Evolutionary conservation across 2,113 vertebrate genomes (phyloP).

Genomic region (Varanus komodoensis): DNA sequence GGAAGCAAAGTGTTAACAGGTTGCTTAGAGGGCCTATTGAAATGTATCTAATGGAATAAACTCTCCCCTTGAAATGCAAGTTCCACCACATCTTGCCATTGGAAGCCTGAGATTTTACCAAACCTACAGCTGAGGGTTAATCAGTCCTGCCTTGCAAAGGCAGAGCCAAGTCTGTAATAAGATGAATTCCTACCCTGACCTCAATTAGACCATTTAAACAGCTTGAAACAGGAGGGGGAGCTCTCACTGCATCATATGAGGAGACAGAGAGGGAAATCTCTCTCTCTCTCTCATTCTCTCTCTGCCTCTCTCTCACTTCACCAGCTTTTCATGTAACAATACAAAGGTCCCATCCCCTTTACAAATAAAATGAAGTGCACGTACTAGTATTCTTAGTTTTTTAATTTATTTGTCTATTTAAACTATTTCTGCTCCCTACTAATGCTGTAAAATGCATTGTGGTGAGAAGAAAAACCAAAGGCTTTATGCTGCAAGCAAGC

Average conservation of each 20-base stretch:
- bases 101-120: background rate
- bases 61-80: background rate
- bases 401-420: no score
- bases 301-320: no score
- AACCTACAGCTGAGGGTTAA: background rate
- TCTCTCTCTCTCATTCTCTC: no score
- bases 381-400: background rate
- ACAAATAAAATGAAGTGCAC: background rate
- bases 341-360: background rate
- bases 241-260: constrained; percentile 19
- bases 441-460: background rate
- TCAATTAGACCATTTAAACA: constrained; percentile 18
- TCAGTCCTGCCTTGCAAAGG: background rate
- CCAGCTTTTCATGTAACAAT: no score
- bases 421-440: background rate
- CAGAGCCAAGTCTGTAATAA: background rate
- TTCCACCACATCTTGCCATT: background rate
- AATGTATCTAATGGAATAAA: background rate
- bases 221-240: constrained; percentile 29
- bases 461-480: background rate
- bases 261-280: background rate
- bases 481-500: no score
- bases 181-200: constrained; percentile 11
- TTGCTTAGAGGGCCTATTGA: background rate
- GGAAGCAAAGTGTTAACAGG: background rate